These are phyloP conservation scores for Oceanites oceanicus DNA, from an alignment of 2,113 vertebrate genomes.

Conservation along the genomic window DNA sequence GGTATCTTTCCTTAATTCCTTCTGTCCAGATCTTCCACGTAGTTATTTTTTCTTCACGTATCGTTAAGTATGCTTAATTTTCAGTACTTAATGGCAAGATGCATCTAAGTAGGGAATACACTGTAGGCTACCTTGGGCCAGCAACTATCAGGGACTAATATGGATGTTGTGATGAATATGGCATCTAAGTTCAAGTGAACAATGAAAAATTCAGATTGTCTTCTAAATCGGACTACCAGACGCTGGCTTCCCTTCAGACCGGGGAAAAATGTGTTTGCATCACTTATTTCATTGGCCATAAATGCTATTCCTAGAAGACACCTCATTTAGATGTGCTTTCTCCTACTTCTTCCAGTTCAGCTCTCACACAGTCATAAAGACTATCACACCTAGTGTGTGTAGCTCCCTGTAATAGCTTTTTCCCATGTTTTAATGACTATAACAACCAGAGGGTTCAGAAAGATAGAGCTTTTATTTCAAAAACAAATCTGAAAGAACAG, in stretches of 20 bases:
- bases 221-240: neutral
- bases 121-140: neutral
- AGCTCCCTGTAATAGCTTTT: neutral
- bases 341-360: neutral
- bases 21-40: neutral
- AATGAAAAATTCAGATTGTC: neutral
- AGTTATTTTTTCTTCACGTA: neutral
- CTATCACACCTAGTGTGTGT: neutral
- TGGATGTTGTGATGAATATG: neutral
- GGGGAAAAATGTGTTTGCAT: neutral
- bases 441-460: neutral
- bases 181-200: neutral
- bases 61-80: neutral
- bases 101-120: neutral
- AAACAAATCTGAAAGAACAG: neutral
- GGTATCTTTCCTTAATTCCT: neutral
- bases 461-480: conserved; percentile 17
- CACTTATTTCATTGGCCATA: neutral
- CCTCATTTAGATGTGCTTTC: neutral
- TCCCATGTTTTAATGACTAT: neutral
- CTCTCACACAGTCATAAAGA: neutral
- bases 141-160: neutral
- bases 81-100: neutral
- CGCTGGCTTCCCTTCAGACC: neutral
- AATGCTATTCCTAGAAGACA: neutral